Base-by-base conservation (phyloP, 1,140 invertebrate species). In the Agraylea sexmaculata region DNA sequence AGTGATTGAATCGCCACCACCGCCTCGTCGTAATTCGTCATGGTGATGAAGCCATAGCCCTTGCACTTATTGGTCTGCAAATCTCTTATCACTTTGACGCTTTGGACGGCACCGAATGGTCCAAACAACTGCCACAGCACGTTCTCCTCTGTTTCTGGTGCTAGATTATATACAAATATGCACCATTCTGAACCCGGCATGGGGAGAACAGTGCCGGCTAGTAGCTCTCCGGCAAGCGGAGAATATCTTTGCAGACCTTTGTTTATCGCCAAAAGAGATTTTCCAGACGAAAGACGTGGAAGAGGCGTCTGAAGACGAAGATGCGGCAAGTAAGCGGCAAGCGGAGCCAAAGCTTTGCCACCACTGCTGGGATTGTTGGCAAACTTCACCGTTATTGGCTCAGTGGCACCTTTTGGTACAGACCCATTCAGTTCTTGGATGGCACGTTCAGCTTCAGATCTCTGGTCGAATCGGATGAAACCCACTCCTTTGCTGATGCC, bases 21-120 rank as follows among this genome's bases (percentile, higher is more conserved):
- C 10, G 94, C 92, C 61, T 98, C 94, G 62, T 98, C 93, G 69
- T 98, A 98, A 66, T 97, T 96, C 54, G 91, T 96, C 95, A 99
- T 99, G 38, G 92, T 97, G 42, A 99, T 93, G 66, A 98, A 97
- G n/a, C 92, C 95, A 64, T 96, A 98, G 51, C 95, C 95, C 69
- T 97, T 98, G 77, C 95, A 98, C 69, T 98, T 98, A 70, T 95
- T 93, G 45, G 93, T 95, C 65, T 95, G 87, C 55, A 92, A 75
- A 69, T 98, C 94, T 45, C 93, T 80, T 55, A 98, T 95, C 36
- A 94, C 87, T 72, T 98, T 98, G 20, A 98, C 94, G 57, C 86
- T 92, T 66, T 97, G 91, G 40, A 99, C 94, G 43, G 94, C 94
- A 40, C 95, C 95, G 64, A 98, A 99, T 3, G 94, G 95, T 3